A percentile compares a stretch with the other conserved stretches of the same genome.
Conservation (phyloP, 2,797 vertebrate genomes). For the Fringilla coelebs region DNA sequence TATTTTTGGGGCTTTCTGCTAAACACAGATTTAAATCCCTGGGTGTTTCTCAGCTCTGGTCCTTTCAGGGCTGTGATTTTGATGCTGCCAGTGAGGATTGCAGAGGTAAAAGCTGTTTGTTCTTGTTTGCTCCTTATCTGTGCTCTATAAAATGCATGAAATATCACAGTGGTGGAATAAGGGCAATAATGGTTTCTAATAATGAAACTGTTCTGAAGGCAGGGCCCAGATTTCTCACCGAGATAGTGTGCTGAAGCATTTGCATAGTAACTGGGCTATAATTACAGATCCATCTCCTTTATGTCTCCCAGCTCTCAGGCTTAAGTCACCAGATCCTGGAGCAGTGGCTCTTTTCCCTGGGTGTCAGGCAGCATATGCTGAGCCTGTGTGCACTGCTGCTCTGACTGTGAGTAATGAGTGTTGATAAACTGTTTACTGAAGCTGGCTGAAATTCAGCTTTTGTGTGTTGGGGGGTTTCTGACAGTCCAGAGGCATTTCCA, state of each 20-base stretch:
- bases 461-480: background rate
- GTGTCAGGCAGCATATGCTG: conserved; percentile 53
- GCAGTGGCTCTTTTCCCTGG: background rate
- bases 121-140: conserved; percentile 59
- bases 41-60: background rate
- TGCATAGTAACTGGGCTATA: conserved; percentile 46
- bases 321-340: conserved; percentile 31
- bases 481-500: background rate
- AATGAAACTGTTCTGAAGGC: conserved; percentile 66
- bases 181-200: conserved; percentile 66
- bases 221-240: conserved; percentile 62
- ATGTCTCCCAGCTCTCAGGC: conserved; percentile 28
- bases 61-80: conserved; percentile 29
- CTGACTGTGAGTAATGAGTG: conserved; percentile 48
- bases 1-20: background rate
- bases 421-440: conserved; percentile 56
- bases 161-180: conserved; percentile 49
- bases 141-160: conserved; percentile 33
- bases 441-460: conserved; percentile 51
- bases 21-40: conserved; percentile 15
- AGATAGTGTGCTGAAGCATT: conserved; percentile 43
- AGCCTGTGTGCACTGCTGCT: conserved; percentile 15
- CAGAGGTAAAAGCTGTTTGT: conserved; percentile 54
- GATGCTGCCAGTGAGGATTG: conserved; percentile 24
- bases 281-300: conserved; percentile 64